A percentile compares a stretch with the other conserved stretches of the same genome.
Conservation (phyloP, 2,797 vertebrate genomes). For the Melanotaenia parkinsoni region DNA sequence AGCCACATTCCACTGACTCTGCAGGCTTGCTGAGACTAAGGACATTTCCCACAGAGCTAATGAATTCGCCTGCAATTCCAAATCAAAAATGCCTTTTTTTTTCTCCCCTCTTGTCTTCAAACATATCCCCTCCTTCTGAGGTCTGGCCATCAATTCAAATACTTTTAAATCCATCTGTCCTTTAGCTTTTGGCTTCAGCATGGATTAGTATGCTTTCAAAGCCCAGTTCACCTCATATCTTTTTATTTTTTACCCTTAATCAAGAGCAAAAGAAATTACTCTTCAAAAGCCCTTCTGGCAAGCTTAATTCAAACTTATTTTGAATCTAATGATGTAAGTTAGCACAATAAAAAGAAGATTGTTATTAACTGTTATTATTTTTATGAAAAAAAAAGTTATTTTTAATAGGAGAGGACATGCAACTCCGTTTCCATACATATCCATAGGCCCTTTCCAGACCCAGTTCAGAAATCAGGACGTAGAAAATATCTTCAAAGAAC, state of each 20-base stretch:
- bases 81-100: conserved; percentile 37
- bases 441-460: conserved; percentile 44
- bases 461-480: conserved; percentile 56
- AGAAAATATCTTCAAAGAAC: conserved; percentile 64
- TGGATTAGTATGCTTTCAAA: conserved; percentile 6
- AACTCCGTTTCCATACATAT: conserved; percentile 20
- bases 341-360: conserved; percentile 5
- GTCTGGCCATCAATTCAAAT: conserved; percentile 53
- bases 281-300: neutral
- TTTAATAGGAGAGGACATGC: neutral
- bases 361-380: neutral
- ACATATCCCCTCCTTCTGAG: conserved; percentile 34
- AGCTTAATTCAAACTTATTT: conserved; percentile 1
- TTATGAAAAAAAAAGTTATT: conserved; percentile 1
- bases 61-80: conserved; percentile 57
- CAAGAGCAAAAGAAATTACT: neutral
- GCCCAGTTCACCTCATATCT: neutral
- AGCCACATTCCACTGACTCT: conserved; percentile 56
- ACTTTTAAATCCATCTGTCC: conserved; percentile 49
- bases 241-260: conserved; percentile 1
- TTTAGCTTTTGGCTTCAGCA: neutral
- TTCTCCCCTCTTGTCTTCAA: conserved; percentile 1
- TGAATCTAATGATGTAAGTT: neutral
- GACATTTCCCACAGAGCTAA: conserved; percentile 61
- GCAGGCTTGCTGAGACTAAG: conserved; percentile 60